These are phyloP conservation scores for Apostichopus japonicus DNA, from an alignment of 35 echinoderm and acorn worm species.

Conservation along the genomic window DNA sequence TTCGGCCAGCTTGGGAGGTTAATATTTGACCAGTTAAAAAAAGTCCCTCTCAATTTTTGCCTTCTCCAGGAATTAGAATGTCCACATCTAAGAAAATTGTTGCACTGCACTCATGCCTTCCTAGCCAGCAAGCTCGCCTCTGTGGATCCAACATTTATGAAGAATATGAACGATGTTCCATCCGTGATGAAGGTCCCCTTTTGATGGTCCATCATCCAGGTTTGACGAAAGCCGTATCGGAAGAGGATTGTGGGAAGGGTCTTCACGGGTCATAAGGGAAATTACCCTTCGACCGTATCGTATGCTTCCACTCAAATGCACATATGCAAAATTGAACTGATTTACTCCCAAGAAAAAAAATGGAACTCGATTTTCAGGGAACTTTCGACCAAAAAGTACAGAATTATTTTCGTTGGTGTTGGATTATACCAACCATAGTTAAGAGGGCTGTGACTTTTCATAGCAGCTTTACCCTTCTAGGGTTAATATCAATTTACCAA, in stretches of 20 bases:
- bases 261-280: background rate
- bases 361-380: too few species aligned
- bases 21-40: too few species aligned
- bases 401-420: too few species aligned
- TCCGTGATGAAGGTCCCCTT: slow-evolving; percentile 7
- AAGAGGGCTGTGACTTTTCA: too few species aligned
- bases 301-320: background rate
- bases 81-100: slow-evolving; percentile 87
- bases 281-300: background rate
- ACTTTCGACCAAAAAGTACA: too few species aligned
- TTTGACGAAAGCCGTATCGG: background rate
- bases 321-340: background rate
- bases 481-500: too few species aligned
- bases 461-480: too few species aligned
- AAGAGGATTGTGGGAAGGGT: background rate
- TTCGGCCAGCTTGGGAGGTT: too few species aligned
- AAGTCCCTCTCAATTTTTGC: background rate
- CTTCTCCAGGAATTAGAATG: slow-evolving; percentile 92
- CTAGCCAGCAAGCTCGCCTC: slow-evolving; percentile 89
- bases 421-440: too few species aligned
- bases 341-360: too few species aligned
- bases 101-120: slow-evolving; percentile 99
- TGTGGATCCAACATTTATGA: slow-evolving; percentile 93
- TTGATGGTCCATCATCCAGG: slow-evolving; percentile 2
- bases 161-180: slow-evolving; percentile 75